These are phyloP conservation scores for Dicycla oo DNA, from an alignment of 2,888 invertebrate species.

Conservation along the genomic window DNA sequence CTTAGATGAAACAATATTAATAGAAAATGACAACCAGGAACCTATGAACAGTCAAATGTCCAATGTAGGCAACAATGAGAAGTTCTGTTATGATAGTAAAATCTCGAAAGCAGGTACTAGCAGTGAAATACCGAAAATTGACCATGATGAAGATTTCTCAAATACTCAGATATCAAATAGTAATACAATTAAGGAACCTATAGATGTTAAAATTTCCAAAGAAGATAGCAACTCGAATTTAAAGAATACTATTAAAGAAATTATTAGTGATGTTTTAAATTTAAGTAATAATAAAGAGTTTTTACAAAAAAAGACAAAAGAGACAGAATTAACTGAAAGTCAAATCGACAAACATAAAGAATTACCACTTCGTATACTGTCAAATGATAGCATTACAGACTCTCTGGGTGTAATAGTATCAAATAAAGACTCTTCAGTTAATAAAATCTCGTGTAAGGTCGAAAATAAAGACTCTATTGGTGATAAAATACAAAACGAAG, in stretches of 20 bases:
- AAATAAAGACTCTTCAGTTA: not conserved
- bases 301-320: not conserved
- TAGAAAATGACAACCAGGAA: not conserved
- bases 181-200: not conserved
- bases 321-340: conserved; percentile 11
- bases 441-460: not conserved
- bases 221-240: not conserved
- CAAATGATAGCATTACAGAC: conserved; percentile 19
- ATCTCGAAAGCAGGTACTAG: conserved; percentile 14
- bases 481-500: not conserved
- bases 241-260: not conserved
- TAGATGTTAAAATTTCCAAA: not conserved
- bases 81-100: not conserved
- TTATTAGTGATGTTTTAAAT: not conserved
- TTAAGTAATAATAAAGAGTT: not conserved
- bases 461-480: conserved; percentile 8
- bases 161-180: not conserved
- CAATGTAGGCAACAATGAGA: not conserved
- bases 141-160: not conserved
- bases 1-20: not conserved
- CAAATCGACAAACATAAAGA: conserved; percentile 14
- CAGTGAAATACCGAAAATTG: conserved; percentile 7
- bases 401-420: not conserved
- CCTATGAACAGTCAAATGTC: not conserved
- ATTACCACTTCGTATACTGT: conserved; percentile 16